A percentile compares a stretch with the other conserved stretches of the same genome.
Conservation (phyloP, 1,140 invertebrate genomes). For the Zaprionus tsacasi region DNA sequence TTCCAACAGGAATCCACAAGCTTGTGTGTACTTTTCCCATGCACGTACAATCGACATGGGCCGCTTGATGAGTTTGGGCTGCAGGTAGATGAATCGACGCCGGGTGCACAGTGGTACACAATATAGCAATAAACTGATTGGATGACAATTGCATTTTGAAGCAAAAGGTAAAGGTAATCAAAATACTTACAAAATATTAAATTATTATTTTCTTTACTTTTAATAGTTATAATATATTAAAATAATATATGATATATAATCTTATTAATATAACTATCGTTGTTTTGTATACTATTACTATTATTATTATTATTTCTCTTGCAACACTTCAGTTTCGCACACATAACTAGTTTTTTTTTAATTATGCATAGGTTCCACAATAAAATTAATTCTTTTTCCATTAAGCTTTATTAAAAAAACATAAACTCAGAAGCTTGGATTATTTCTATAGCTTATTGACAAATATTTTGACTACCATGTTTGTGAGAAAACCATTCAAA, state of each 20-base stretch:
- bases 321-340: neutral
- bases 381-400: neutral
- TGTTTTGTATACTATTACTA: no score
- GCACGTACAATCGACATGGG: constrained; percentile 82
- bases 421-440: neutral
- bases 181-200: no score
- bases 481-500: neutral
- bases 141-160: constrained; percentile 6
- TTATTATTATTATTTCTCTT: no score
- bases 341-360: neutral
- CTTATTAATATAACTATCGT: no score
- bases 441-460: constrained; percentile 4
- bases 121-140: constrained; percentile 11
- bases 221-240: no score
- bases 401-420: neutral
- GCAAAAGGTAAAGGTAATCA: no score
- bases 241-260: no score
- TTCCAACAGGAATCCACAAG: constrained; percentile 81
- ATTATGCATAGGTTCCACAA: neutral
- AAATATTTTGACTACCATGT: constrained; percentile 7
- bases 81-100: constrained; percentile 69
- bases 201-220: neutral
- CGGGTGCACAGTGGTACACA: constrained; percentile 57
- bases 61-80: constrained; percentile 81
- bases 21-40: constrained; percentile 82